Percentiles rank a stretch among this genome's conserved stretches.
phyloP scores from a whole-genome alignment of 37 sponge, comb jelly and placozoan genomes.

The Beroe forskalii region DNA sequence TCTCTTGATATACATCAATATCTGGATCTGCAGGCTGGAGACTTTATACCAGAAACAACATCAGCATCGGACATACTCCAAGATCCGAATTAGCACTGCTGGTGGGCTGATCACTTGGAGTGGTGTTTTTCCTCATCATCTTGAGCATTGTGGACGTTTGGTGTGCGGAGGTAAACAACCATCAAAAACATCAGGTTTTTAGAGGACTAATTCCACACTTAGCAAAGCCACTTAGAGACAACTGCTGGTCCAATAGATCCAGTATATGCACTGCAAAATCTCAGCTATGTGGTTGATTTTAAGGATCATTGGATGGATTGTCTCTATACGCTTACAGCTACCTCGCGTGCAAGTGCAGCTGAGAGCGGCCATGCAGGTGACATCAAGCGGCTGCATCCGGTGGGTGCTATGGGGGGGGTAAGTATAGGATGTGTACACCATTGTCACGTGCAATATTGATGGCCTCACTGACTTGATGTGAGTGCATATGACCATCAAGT shows the following conservation, averaged over 20 bases:
- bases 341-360: not conserved
- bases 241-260: no score
- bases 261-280: not conserved
- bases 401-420: not conserved
- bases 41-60: no score
- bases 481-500: not conserved
- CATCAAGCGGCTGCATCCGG: not conserved
- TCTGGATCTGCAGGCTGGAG: no score
- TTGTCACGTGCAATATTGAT: no score
- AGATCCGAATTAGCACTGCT: no score
- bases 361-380: not conserved
- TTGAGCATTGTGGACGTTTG: not conserved
- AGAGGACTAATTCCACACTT: not conserved
- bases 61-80: no score
- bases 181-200: not conserved
- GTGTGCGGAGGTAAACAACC: not conserved
- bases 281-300: not conserved
- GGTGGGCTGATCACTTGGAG: not conserved
- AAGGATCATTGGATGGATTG: not conserved
- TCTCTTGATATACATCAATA: no score
- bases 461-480: not conserved
- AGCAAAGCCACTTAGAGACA: no score
- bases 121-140: not conserved
- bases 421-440: not conserved
- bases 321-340: not conserved